phyloP scores from a whole-genome alignment of 2,797 vertebrate genomes.

The Odontamblyopus rebecca region DNA sequence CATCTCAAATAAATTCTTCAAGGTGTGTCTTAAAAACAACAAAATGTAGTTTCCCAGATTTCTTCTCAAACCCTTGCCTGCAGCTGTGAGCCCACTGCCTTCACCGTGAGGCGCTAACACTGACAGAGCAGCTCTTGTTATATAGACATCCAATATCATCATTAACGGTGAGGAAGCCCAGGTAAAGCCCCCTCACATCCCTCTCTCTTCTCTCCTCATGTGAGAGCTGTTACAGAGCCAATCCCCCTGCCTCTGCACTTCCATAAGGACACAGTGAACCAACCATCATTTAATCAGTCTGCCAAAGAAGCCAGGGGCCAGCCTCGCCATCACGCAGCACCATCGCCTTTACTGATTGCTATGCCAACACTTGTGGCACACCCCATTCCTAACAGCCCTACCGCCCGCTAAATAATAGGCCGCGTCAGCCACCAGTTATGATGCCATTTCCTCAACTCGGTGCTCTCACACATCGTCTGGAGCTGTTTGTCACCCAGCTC shows the following conservation, averaged over 20 bases:
- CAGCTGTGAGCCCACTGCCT: neutral
- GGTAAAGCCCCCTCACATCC: neutral
- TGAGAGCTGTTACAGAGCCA: conserved; percentile 26
- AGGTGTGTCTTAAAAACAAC: neutral
- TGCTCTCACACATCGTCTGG: conserved; percentile 57
- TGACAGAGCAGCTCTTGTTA: conserved; percentile 10
- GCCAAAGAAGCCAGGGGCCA: conserved; percentile 52
- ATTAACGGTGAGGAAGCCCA: conserved; percentile 11
- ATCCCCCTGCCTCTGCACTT: conserved; percentile 28
- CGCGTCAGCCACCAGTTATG: conserved; percentile 59
- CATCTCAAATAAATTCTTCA: neutral
- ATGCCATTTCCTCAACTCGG: conserved; percentile 62
- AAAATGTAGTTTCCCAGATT: neutral
- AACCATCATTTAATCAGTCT: conserved; percentile 61
- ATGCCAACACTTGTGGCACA: conserved; percentile 60
- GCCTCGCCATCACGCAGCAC: conserved; percentile 55
- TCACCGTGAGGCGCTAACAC: conserved; percentile 6
- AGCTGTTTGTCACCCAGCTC: conserved; percentile 74
- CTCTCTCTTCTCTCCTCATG: conserved; percentile 5
- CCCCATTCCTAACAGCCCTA: conserved; percentile 63
- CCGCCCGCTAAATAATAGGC: conserved; percentile 65
- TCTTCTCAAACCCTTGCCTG: neutral
- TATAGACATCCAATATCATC: conserved; percentile 24
- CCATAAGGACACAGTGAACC: conserved; percentile 35
- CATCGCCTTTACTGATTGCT: conserved; percentile 58